A percentile compares a stretch with the other conserved stretches of the same genome.
Evolutionary conservation across 2,797 vertebrate genomes (phyloP).

Genomic region (Lithobates sylvaticus): DNA sequence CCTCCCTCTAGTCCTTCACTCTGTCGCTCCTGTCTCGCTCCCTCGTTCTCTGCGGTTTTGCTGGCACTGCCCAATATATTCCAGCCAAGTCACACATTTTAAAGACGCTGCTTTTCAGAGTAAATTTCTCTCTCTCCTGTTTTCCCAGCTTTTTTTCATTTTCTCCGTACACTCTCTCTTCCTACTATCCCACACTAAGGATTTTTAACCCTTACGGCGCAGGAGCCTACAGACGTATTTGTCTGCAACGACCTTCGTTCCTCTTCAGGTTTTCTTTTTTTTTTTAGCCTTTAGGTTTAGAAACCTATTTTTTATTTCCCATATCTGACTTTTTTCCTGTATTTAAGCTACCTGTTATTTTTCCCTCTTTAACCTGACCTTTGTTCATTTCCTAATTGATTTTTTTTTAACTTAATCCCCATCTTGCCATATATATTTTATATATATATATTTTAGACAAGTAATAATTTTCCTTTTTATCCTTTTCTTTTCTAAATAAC

Average conservation of each 20-base stretch:
- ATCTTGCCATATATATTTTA: not conserved
- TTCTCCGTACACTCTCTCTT: slow-evolving; percentile 31
- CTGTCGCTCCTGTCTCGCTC: slow-evolving; percentile 46
- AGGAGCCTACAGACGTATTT: not conserved
- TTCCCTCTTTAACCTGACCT: not conserved
- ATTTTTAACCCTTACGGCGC: slow-evolving; percentile 39
- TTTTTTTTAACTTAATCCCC: not conserved
- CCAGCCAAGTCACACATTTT: slow-evolving; percentile 60
- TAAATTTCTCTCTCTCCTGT: slow-evolving; percentile 49
- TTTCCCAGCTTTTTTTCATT: slow-evolving; percentile 54
- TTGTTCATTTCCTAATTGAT: not conserved
- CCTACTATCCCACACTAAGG: slow-evolving; percentile 26
- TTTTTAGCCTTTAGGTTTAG: not conserved
- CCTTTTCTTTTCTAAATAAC: too few species aligned
- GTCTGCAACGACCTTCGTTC: slow-evolving; percentile 11
- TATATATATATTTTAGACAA: slow-evolving; percentile 12
- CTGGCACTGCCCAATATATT: slow-evolving; percentile 56
- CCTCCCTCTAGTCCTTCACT: slow-evolving; percentile 23
- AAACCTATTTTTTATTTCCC: not conserved
- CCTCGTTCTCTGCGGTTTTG: slow-evolving; percentile 56
- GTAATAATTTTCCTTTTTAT: too few species aligned
- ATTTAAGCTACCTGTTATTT: not conserved
- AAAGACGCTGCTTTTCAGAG: slow-evolving; percentile 61
- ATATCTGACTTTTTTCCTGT: not conserved
- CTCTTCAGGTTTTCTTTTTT: slow-evolving; percentile 3